A percentile compares a stretch with the other conserved stretches of the same genome.
Evolutionary conservation across 92 coral and sea anemone species (phyloP).

Genomic region (Isaurus tuberculatus): DNA sequence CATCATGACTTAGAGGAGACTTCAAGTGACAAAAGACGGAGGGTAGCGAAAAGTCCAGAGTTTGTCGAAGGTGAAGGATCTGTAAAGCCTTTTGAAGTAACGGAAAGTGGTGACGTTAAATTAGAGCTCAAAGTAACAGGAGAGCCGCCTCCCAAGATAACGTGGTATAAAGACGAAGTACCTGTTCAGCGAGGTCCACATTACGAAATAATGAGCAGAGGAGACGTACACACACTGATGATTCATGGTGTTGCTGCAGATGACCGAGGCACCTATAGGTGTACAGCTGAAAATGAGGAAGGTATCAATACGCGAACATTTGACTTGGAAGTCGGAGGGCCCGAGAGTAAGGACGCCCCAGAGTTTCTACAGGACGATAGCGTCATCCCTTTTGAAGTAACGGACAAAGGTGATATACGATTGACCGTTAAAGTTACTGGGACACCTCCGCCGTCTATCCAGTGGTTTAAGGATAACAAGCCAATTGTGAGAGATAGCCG

Average conservation of each 20-base stretch:
- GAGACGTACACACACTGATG: conserved; percentile 67
- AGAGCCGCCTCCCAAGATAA: conserved; percentile 51
- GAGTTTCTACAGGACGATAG: conserved; percentile 71
- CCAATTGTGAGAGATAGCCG: conserved; percentile 51
- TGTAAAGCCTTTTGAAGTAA: conserved; percentile 39
- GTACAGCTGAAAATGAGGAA: conserved; percentile 57
- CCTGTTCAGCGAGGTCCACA: conserved; percentile 39
- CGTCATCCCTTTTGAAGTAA: conserved; percentile 69
- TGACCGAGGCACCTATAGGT: conserved; percentile 74
- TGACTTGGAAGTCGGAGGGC: conserved; percentile 62
- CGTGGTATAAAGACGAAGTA: conserved; percentile 58
- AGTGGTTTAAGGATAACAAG: conserved; percentile 85
- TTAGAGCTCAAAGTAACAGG: conserved; percentile 62
- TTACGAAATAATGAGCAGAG: conserved; percentile 58
- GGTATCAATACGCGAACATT: conserved; percentile 58
- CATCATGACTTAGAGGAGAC: background rate
- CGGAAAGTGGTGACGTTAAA: conserved; percentile 53
- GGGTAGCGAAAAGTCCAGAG: conserved; percentile 32
- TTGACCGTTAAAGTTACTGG: conserved; percentile 74
- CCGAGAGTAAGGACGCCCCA: conserved; percentile 46
- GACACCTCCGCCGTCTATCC: conserved; percentile 67
- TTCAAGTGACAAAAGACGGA: conserved; percentile 25
- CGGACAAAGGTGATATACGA: conserved; percentile 67
- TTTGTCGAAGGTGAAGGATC: conserved; percentile 49
- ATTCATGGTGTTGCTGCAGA: conserved; percentile 76